phyloP scores from a whole-genome alignment of 2,888 invertebrate genomes.

The Acrocera orbiculus region DNA sequence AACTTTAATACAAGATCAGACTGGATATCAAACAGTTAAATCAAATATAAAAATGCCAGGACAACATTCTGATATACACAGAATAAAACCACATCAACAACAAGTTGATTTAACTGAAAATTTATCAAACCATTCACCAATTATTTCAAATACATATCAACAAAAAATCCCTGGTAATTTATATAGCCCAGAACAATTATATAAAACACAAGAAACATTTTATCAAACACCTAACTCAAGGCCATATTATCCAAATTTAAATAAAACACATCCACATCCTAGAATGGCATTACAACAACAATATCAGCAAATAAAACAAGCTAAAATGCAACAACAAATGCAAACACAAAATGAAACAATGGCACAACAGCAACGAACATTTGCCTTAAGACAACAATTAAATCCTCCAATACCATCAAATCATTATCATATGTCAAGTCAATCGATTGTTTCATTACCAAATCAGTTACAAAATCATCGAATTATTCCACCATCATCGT shows the following conservation, averaged over 20 bases:
- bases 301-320: constrained; percentile 45
- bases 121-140: constrained; percentile 23
- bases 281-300: constrained; percentile 34
- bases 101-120: constrained; percentile 13
- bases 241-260: constrained; percentile 34
- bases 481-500: constrained; percentile 24
- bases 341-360: constrained; percentile 45
- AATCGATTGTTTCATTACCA: constrained; percentile 24
- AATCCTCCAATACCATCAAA: constrained; percentile 38
- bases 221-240: constrained; percentile 37
- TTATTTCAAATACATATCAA: constrained; percentile 31
- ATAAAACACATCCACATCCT: constrained; percentile 17
- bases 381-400: constrained; percentile 41
- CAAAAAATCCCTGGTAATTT: no score
- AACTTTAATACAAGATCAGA: constrained; percentile 23
- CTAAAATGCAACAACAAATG: constrained; percentile 44
- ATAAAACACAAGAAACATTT: constrained; percentile 36
- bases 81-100: constrained; percentile 8
- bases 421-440: constrained; percentile 26
- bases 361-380: constrained; percentile 45
- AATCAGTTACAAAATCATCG: constrained; percentile 18
- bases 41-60: no score
- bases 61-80: constrained; percentile 16
- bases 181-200: constrained; percentile 25
- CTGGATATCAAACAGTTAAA: constrained; percentile 15